Base-by-base conservation (phyloP, 2,888 invertebrate species). In the Eupithecia abbreviata region DNA sequence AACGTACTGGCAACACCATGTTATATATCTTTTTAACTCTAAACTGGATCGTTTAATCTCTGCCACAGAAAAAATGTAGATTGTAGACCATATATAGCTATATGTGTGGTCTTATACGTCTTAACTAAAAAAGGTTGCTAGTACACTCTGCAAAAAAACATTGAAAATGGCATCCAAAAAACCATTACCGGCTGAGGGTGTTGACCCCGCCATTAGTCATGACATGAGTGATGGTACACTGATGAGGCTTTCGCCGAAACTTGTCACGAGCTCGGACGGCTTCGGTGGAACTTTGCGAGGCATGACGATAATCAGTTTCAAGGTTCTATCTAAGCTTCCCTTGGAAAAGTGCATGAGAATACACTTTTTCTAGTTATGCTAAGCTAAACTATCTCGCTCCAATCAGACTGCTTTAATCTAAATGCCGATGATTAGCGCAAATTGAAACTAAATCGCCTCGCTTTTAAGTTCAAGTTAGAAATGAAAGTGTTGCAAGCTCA, bases 151-250 rank as follows among this genome's bases (percentile, higher is more conserved):
- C 80, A 81, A 82, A 82, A 82, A 82, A 79, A 68, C 75, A 77
- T 76, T 77, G 71, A 73, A 80, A 80, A 79, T 78, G 78, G 79
- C 79, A 71, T 77, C 79, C 79, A 80, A 80, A 82, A 75, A 82
- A 81, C 80, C 81, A 80, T 82, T 78, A 79, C 79, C 71, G 76
- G 74, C 77, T 72, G 80, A 76, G 81, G 74, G 77, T 82, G 79
- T 75, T 79, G 82, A 83, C 84, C 84, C 80, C 79, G 75, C 75
- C 82, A 81, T 84, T 83, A 83, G 81, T 84, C 84, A 83, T 83
- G 82, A 79, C 80, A 82, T 80, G 77, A 82, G 80, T 81, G 80
- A 80, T 82, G 81, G 74, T 80, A 78, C 75, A 74, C 75, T 79
- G 79, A 80, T 79, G 83, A 77, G 76, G 79, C 81, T 83, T 84